These are phyloP conservation scores for Meloe dianella DNA, from an alignment of 2,888 invertebrate genomes.

Conservation along the genomic window DNA sequence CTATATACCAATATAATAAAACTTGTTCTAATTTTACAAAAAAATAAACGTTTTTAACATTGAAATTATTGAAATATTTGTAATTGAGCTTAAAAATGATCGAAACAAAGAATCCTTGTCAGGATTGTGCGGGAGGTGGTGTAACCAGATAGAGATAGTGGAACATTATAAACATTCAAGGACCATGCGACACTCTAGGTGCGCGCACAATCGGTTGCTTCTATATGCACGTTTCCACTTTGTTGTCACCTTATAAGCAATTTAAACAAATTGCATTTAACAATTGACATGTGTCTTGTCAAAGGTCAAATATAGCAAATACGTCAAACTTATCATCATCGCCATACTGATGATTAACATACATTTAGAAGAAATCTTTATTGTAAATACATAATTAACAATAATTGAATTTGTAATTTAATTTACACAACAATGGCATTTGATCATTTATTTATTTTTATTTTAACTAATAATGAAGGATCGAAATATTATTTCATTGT, in stretches of 20 bases:
- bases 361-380: neutral
- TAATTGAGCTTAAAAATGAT: neutral
- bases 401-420: constrained; percentile 1
- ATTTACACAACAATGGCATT: no score
- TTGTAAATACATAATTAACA: constrained; percentile 4
- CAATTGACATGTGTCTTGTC: constrained; percentile 22
- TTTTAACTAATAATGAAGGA: neutral
- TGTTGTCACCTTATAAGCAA: constrained; percentile 21
- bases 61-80: constrained; percentile 1
- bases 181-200: constrained; percentile 26
- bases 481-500: neutral
- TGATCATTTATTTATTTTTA: neutral
- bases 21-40: neutral
- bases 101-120: constrained; percentile 8
- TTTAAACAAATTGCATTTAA: constrained; percentile 23
- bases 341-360: neutral
- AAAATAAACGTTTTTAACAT: neutral
- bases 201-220: constrained; percentile 19
- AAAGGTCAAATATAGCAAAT: constrained; percentile 25
- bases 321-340: constrained; percentile 12
- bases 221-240: constrained; percentile 18
- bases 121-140: constrained; percentile 22
- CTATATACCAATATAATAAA: no score
- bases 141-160: constrained; percentile 17
- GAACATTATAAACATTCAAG: constrained; percentile 22